Base-by-base conservation (phyloP, 2,113 vertebrate species). In the Cynopterus brachyotis region DNA sequence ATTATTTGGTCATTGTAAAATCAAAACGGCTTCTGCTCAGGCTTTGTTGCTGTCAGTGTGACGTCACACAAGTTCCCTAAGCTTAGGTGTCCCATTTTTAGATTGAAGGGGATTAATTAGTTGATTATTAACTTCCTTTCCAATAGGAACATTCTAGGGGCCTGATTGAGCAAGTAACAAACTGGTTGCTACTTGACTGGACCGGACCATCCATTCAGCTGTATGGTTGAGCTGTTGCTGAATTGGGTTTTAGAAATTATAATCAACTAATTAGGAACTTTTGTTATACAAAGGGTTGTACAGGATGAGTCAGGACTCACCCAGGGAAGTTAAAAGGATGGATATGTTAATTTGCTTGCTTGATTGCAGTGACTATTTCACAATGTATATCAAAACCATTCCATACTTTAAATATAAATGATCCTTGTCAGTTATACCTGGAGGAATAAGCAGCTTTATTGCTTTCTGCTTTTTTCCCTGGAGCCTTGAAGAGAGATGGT, bases 111-210 rank as follows among this genome's bases (percentile, higher is more conserved):
- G 35, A 85, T 91, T 92, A 86, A 93, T 83, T 92, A 94, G 60
- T 57, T 91, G 66, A 76, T 80, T 79, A 81, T 95, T 89, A 96
- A 89, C 84, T 94, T 88, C 59, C 47, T 80, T 94, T 94, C 32
- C 66, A 95, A 87, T 32, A 57, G 10, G 84, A 91, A 85, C 86
- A 90, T 96, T 91, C 92, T 92, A 45, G 19, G n/a, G 66, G 22
- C 40, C 40, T 96, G 94, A 97, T 10, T 96, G 87, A 94, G 87
- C 75, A 82, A 96, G 70, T 37, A 84, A 88, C 2, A 40, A 92
- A 66, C 47, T 0, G 0, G 20, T 73, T 95, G 75, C 83, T 78
- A 60, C 94, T 94, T 85, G 75, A 60, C 55, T 84, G 70, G 69
- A 73, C 73, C 75, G 81, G 69, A 69, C 26, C n/a, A 26, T 69